These are phyloP conservation scores for Thamnaconus septentrionalis DNA, from an alignment of 2,113 vertebrate genomes.

Conservation along the genomic window DNA sequence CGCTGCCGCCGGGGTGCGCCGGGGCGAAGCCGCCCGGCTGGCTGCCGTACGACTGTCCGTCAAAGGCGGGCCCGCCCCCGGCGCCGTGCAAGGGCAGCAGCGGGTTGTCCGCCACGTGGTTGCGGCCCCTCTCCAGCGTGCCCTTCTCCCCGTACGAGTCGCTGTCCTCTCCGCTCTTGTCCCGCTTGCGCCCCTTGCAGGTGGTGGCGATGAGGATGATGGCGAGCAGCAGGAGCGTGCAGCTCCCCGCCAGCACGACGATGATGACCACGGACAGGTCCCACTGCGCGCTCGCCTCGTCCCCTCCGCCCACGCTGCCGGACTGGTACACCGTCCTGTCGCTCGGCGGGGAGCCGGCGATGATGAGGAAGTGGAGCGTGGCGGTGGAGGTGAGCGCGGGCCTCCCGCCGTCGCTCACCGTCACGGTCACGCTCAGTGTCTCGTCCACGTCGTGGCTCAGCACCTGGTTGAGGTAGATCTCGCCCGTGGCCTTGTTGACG, in stretches of 20 bases:
- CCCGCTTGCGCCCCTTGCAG: conserved; percentile 87
- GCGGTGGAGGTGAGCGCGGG: conserved; percentile 85
- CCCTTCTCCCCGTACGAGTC: conserved; percentile 76
- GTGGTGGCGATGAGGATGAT: conserved; percentile 96
- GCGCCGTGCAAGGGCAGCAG: conserved; percentile 70
- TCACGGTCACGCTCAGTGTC: conserved; percentile 82
- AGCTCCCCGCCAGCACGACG: conserved; percentile 92
- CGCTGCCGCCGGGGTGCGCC: conserved; percentile 70
- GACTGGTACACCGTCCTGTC: conserved; percentile 76
- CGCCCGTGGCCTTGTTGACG: conserved; percentile 86
- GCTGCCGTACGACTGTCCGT: conserved; percentile 85
- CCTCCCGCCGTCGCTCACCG: conserved; percentile 86
- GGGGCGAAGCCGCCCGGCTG: conserved; percentile 81
- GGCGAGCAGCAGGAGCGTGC: conserved; percentile 91
- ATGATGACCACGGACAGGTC: conserved; percentile 94
- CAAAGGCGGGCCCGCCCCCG: conserved; percentile 75
- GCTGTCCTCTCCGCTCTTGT: conserved; percentile 75
- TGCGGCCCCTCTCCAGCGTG: conserved; percentile 78
- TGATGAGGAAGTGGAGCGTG: conserved; percentile 85
- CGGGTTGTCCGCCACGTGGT: conserved; percentile 75
- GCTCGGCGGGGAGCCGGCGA: conserved; percentile 78
- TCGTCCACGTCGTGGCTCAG: conserved; percentile 85
- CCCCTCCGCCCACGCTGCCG: conserved; percentile 32
- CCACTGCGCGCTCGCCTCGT: conserved; percentile 77
- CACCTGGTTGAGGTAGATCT: conserved; percentile 85